A percentile compares a stretch with the other conserved stretches of the same genome.
These are phyloP conservation scores for Dendronephthya gigantea DNA, from an alignment of 64 coral and sea anemone species.

Conservation along the genomic window DNA sequence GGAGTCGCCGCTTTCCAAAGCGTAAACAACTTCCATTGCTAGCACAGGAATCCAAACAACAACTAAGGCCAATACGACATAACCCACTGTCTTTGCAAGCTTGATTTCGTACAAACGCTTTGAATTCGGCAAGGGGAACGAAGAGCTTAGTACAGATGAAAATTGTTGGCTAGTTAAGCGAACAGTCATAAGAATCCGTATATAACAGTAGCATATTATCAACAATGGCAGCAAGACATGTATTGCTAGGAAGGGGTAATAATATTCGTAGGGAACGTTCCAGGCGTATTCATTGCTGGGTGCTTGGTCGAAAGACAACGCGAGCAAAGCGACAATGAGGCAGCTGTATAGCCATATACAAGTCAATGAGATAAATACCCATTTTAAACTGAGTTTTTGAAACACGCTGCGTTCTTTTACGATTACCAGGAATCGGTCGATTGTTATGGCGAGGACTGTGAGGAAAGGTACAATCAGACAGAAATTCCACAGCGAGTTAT, in stretches of 20 bases:
- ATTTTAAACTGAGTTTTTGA: background rate
- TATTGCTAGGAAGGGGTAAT: background rate
- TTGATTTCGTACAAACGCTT: background rate
- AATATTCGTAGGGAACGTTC: background rate
- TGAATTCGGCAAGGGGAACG: background rate
- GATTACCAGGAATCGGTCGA: background rate
- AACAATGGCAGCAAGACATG: background rate
- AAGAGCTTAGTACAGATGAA: background rate
- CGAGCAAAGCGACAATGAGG: background rate
- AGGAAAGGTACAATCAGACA: background rate
- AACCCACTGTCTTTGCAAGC: background rate
- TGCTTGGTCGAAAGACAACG: background rate
- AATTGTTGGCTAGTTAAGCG: background rate
- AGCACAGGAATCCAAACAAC: background rate
- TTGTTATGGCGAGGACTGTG: background rate
- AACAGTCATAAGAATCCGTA: background rate
- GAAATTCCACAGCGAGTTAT: slow-evolving; percentile 11
- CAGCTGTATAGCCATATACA: background rate
- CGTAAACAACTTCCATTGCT: background rate
- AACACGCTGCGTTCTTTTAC: background rate
- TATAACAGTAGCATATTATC: background rate
- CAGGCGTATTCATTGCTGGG: background rate
- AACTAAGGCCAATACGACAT: background rate
- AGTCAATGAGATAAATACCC: background rate
- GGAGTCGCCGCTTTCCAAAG: background rate